Evolutionary conservation across 2,113 vertebrate species (phyloP).

Genomic region (Bubo blakistoni): DNA sequence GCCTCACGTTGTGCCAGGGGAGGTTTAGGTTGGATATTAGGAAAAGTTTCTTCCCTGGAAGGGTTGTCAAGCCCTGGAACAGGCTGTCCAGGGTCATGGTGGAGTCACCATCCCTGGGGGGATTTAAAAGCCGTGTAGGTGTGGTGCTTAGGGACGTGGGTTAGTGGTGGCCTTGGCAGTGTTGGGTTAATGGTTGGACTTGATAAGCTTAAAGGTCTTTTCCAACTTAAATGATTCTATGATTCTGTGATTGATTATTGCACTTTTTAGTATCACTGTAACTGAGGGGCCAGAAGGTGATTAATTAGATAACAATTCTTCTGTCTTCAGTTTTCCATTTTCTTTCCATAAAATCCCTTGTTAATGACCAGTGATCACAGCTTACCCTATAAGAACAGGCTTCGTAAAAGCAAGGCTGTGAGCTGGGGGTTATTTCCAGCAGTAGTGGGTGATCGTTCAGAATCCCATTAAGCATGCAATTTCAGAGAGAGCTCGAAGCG

Average conservation of each 20-base stretch:
- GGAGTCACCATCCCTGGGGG: background rate
- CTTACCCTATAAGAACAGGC: background rate
- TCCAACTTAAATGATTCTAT: background rate
- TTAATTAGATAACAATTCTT: background rate
- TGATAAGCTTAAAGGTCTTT: background rate
- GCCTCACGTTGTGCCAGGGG: no score
- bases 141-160: fast-evolving
- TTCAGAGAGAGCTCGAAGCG: background rate
- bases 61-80: background rate
- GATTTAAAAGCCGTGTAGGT: fast-evolving
- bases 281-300: background rate
- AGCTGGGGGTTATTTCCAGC: background rate
- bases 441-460: background rate
- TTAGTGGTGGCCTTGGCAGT: background rate
- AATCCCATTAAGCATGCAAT: background rate
- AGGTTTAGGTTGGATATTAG: background rate
- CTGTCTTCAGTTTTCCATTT: background rate
- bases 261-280: background rate
- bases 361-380: background rate
- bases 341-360: background rate
- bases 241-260: background rate
- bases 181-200: background rate
- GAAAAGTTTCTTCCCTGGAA: background rate
- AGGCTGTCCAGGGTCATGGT: background rate
- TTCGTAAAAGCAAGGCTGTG: background rate